phyloP scores from a whole-genome alignment of 2,113 vertebrate species.

The Sphaerodactylus townsendi region DNA sequence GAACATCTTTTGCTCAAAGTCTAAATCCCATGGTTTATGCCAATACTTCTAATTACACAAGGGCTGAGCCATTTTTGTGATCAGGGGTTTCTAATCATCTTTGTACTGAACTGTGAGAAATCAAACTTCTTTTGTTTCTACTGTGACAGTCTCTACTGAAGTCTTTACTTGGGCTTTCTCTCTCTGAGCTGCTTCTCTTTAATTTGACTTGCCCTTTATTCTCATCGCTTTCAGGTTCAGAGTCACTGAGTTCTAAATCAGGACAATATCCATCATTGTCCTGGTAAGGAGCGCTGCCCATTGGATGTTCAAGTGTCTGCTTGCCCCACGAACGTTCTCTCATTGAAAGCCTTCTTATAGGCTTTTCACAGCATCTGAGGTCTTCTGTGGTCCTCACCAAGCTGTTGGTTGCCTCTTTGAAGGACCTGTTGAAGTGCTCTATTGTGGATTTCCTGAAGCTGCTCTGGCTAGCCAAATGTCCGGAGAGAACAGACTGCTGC shows the following conservation, averaged over 20 bases:
- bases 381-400: conserved; percentile 88
- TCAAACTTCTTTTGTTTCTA: conserved; percentile 79
- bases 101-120: conserved; percentile 83
- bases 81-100: conserved; percentile 85
- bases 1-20: conserved; percentile 33
- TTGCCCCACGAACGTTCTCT: conserved; percentile 88
- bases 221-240: conserved; percentile 89
- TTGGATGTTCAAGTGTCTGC: conserved; percentile 72
- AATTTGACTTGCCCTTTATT: conserved; percentile 77
- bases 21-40: conserved; percentile 62
- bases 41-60: conserved; percentile 53
- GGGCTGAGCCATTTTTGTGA: conserved; percentile 47
- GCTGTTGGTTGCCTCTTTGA: conserved; percentile 91
- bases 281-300: conserved; percentile 77
- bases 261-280: conserved; percentile 97
- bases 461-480: conserved; percentile 76
- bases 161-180: conserved; percentile 72
- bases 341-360: conserved; percentile 72
- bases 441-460: conserved; percentile 84
- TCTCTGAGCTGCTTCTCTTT: conserved; percentile 67
- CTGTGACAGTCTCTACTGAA: conserved; percentile 73
- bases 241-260: conserved; percentile 94
- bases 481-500: conserved; percentile 68
- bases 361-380: conserved; percentile 83
- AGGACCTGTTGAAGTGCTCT: conserved; percentile 89